Conservation (phyloP, 2,888 invertebrate genomes). For the Pollenia labialis region DNA sequence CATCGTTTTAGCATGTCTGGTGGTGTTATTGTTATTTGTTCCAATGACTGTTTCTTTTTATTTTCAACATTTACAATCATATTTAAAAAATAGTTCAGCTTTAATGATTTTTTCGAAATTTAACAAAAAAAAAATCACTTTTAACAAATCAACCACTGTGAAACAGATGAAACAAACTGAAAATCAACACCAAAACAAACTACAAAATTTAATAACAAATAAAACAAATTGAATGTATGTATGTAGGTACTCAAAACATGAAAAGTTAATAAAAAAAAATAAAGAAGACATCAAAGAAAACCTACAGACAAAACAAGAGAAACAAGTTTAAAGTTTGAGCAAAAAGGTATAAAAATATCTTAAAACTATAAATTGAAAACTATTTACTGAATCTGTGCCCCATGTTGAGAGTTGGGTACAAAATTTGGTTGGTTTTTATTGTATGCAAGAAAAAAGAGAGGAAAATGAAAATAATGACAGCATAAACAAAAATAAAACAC, state of each 20-base stretch:
- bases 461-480: conserved; percentile 32
- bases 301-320: conserved; percentile 72
- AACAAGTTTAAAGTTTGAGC: conserved; percentile 73
- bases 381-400: conserved; percentile 31
- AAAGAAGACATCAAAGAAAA: conserved; percentile 33
- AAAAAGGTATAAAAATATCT: conserved; percentile 26
- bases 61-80: conserved; percentile 23
- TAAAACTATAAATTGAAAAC: conserved; percentile 16
- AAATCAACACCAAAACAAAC: conserved; percentile 49
- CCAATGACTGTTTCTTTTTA: background rate
- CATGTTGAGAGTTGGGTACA: background rate
- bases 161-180: conserved; percentile 26
- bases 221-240: conserved; percentile 46
- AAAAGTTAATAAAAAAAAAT: conserved; percentile 56
- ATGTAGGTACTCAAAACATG: conserved; percentile 59
- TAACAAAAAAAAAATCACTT: conserved; percentile 26
- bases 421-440: conserved; percentile 54
- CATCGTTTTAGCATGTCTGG: background rate
- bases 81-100: conserved; percentile 63
- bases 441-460: conserved; percentile 14
- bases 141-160: conserved; percentile 57
- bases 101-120: conserved; percentile 63
- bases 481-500: conserved; percentile 12
- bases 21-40: conserved; percentile 1
- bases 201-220: conserved; percentile 56